Conservation (phyloP, 2,888 invertebrate species). For the Dynastes hyllus region DNA sequence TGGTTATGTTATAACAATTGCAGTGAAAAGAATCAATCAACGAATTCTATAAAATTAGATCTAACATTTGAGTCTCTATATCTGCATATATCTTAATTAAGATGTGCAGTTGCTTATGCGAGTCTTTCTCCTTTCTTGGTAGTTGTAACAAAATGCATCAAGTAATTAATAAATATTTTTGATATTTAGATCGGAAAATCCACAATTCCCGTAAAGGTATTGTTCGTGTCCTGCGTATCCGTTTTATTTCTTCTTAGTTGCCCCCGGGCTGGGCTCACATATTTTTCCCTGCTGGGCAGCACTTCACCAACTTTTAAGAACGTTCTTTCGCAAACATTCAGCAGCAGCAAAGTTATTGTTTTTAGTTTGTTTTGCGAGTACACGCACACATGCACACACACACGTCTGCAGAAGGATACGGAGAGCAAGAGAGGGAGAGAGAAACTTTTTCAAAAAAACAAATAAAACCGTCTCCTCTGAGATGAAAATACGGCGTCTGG, state of each 20-base stretch:
- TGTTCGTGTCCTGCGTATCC: conserved; percentile 35
- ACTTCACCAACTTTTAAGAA: conserved; percentile 47
- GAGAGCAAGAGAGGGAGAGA: conserved; percentile 23
- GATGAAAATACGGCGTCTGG: conserved; percentile 53
- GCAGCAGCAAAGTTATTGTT: conserved; percentile 61
- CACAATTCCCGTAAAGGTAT: conserved; percentile 40
- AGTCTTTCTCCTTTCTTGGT: no score
- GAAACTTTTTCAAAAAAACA: conserved; percentile 65
- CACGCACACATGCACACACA: conserved; percentile 52
- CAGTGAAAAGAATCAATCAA: no score
- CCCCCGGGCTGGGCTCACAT: conserved; percentile 35
- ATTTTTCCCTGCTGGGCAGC: conserved; percentile 38
- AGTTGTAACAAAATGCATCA: conserved; percentile 16
- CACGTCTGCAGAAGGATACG: background rate
- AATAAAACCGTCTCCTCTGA: conserved; percentile 62
- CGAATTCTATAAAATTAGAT: no score
- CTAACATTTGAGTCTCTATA: no score
- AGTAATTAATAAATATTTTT: conserved; percentile 28
- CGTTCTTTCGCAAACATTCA: conserved; percentile 55
- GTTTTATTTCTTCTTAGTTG: conserved; percentile 6
- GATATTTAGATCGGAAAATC: conserved; percentile 23
- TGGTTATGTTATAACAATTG: no score
- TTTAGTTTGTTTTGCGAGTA: conserved; percentile 69
- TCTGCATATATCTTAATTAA: no score
- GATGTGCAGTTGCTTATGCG: no score